A percentile compares a stretch with the other conserved stretches of the same genome.
Conservation (phyloP, 2,113 vertebrate genomes). For the Sorex fumeus region DNA sequence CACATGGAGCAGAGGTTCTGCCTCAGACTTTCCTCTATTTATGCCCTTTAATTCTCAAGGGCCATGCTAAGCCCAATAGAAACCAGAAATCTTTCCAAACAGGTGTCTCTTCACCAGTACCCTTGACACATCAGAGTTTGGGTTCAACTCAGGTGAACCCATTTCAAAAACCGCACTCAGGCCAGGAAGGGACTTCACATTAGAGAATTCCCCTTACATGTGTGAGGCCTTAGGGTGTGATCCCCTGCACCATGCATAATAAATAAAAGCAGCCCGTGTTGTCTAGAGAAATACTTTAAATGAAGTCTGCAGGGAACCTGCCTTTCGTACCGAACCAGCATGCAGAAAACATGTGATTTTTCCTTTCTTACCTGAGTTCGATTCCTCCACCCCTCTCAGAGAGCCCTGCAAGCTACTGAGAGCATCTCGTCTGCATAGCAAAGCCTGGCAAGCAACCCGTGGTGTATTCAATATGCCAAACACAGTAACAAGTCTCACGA, state of each 20-base stretch:
- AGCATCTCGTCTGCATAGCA: too few species aligned
- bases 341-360: neutral
- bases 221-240: too few species aligned
- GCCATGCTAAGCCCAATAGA: neutral
- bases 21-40: slow-evolving; percentile 13
- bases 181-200: too few species aligned
- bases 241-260: too few species aligned
- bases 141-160: neutral
- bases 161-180: neutral
- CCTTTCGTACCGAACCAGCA: neutral
- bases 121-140: neutral
- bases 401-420: too few species aligned
- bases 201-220: too few species aligned
- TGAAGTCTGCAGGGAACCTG: neutral
- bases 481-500: too few species aligned
- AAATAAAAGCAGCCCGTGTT: neutral
- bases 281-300: slow-evolving; percentile 20
- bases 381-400: too few species aligned
- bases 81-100: neutral
- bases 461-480: too few species aligned
- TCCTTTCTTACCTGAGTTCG: too few species aligned
- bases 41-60: neutral
- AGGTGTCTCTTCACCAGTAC: neutral
- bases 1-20: neutral
- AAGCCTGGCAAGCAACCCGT: too few species aligned